Percentiles rank a stretch among this genome's conserved stretches.
Evolutionary conservation across 2,113 vertebrate genomes (phyloP).

Genomic region (Dipodomys spectabilis): DNA sequence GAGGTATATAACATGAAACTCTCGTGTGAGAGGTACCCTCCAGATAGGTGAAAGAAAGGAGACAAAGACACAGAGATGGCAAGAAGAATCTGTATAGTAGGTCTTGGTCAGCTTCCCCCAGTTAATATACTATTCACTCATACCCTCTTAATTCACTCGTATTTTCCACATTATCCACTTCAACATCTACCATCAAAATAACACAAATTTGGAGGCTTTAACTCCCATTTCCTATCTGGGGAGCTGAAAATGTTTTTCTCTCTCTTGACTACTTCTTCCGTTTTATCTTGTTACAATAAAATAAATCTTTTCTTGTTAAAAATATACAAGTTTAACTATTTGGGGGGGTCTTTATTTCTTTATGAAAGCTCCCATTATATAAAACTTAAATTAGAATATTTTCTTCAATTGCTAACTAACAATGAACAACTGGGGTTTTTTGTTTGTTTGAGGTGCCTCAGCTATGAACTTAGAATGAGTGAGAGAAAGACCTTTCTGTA

Average conservation of each 20-base stretch:
- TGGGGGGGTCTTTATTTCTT: background rate
- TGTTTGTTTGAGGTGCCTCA: background rate
- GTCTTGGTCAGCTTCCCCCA: background rate
- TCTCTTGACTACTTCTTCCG: too few species aligned
- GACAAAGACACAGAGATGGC: background rate
- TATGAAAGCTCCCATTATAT: background rate
- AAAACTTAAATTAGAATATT: background rate
- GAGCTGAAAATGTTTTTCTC: too few species aligned
- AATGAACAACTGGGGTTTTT: too few species aligned
- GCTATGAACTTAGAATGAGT: background rate
- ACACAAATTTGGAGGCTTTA: background rate
- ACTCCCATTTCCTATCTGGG: too few species aligned
- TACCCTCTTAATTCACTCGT: background rate
- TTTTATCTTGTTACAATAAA: too few species aligned
- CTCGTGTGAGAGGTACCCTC: background rate
- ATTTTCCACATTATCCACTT: background rate
- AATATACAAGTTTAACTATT: background rate
- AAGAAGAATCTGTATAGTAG: background rate
- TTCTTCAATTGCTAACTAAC: background rate
- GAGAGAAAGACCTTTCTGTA: background rate
- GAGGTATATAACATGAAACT: background rate
- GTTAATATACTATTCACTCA: background rate
- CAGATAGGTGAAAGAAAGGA: too few species aligned
- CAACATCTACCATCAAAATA: background rate
- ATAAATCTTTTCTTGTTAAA: too few species aligned